These are phyloP conservation scores for Sabatieria punctata DNA, from an alignment of 2,888 invertebrate species.

Conservation along the genomic window DNA sequence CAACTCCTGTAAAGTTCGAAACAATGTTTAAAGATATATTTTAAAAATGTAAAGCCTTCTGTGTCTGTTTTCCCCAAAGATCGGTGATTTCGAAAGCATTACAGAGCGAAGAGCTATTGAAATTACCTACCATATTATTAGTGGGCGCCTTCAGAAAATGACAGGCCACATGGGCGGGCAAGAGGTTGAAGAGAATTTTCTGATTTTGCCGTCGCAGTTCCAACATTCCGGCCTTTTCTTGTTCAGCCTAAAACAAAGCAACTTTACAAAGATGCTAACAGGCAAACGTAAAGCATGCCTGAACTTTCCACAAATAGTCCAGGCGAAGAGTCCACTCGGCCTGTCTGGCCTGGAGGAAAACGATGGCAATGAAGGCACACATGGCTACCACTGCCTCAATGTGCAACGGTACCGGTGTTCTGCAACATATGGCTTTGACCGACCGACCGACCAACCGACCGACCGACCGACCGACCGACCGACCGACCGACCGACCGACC, in stretches of 20 bases:
- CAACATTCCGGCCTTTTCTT: constrained; percentile 80
- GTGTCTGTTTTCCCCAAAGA: too few relatives aligned
- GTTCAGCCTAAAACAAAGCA: constrained; percentile 49
- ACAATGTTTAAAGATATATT: too few relatives aligned
- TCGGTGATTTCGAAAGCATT: too few relatives aligned
- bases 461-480: too few relatives aligned
- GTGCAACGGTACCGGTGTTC: constrained; percentile 56
- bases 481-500: too few relatives aligned
- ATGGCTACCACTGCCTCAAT: constrained; percentile 52
- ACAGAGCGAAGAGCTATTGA: neutral
- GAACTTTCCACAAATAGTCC: constrained; percentile 41
- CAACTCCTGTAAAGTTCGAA: constrained; percentile 54
- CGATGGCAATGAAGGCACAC: constrained; percentile 59
- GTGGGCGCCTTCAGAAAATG: constrained; percentile 56
- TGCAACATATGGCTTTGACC: constrained; percentile 4
- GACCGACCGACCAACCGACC: too few relatives aligned
- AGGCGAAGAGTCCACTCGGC: constrained; percentile 65
- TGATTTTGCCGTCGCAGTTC: constrained; percentile 68
- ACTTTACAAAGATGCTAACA: too few relatives aligned
- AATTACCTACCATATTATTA: too few relatives aligned
- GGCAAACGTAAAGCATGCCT: constrained; percentile 24
- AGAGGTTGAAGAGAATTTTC: constrained; percentile 66
- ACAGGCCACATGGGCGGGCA: constrained; percentile 76
- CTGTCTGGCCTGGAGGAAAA: constrained; percentile 59
- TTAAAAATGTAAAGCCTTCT: too few relatives aligned